phyloP scores from a whole-genome alignment of 2,797 vertebrate species.

The Ctenosaura bakeri region DNA sequence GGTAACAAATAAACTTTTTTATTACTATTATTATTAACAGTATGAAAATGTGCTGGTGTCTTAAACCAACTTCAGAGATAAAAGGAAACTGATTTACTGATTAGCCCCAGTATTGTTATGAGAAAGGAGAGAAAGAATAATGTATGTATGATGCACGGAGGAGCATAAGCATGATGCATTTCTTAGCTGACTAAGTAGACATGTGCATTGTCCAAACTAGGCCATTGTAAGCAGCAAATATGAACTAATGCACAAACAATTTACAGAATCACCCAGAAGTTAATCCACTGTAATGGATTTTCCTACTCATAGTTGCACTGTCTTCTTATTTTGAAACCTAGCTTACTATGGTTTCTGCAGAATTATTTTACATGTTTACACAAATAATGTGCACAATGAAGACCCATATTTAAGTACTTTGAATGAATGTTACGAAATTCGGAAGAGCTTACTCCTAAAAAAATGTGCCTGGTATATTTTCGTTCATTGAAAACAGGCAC shows the following conservation, averaged over 20 bases:
- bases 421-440: not conserved
- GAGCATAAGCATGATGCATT: not conserved
- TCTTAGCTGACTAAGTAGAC: not conserved
- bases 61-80: too few relatives aligned
- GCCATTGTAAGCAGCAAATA: not conserved
- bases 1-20: too few relatives aligned
- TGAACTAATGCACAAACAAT: not conserved
- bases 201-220: not conserved
- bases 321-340: slow-evolving; percentile 26
- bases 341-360: not conserved
- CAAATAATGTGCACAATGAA: too few relatives aligned
- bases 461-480: not conserved
- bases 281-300: slow-evolving; percentile 13
- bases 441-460: too few relatives aligned
- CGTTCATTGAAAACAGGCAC: not conserved
- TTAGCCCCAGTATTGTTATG: not conserved
- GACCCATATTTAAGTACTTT: not conserved
- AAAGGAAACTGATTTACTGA: not conserved
- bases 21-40: not conserved
- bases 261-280: slow-evolving; percentile 35
- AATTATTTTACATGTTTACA: not conserved
- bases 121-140: not conserved
- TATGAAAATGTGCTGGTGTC: not conserved
- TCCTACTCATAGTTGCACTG: not conserved
- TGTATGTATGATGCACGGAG: too few relatives aligned